A percentile compares a stretch with the other conserved stretches of the same genome.
These are phyloP conservation scores for Podilymbus podiceps DNA, from an alignment of 2,113 vertebrate species.

Conservation along the genomic window DNA sequence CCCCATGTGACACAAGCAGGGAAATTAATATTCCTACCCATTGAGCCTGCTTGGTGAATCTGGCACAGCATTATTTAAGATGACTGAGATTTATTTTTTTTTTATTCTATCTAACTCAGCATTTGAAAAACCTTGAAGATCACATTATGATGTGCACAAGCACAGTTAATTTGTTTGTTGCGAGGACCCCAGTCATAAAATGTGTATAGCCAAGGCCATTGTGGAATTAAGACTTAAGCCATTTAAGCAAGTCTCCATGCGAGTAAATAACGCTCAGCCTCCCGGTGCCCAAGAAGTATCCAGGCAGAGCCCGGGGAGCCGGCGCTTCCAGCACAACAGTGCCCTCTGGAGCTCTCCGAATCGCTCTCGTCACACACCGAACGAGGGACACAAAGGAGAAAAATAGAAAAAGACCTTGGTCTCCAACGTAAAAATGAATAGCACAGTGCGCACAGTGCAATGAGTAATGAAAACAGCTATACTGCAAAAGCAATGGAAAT, in stretches of 20 bases:
- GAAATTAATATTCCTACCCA: background rate
- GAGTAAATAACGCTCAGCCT: slow-evolving; percentile 2
- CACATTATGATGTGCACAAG: background rate
- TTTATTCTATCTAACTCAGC: background rate
- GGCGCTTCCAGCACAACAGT: background rate
- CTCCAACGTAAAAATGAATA: slow-evolving; percentile 12
- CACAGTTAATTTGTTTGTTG: slow-evolving; percentile 3
- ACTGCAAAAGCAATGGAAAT: background rate
- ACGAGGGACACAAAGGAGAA: background rate
- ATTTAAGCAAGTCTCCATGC: background rate
- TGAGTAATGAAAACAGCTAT: slow-evolving; percentile 42
- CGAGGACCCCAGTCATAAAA: background rate
- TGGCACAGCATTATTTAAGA: background rate
- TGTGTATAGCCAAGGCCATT: background rate
- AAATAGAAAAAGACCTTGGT: slow-evolving; percentile 15
- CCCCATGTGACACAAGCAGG: background rate
- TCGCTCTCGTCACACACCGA: background rate
- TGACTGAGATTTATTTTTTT: background rate
- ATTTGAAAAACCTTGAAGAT: background rate
- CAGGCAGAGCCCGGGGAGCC: background rate
- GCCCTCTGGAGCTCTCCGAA: slow-evolving; percentile 28
- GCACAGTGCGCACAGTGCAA: background rate
- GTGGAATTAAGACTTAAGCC: background rate
- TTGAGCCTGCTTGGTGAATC: background rate
- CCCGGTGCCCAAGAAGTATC: background rate